A percentile compares a stretch with the other conserved stretches of the same genome.
Conservation (phyloP, 2,113 vertebrate species). For the Onychostruthus taczanowskii region DNA sequence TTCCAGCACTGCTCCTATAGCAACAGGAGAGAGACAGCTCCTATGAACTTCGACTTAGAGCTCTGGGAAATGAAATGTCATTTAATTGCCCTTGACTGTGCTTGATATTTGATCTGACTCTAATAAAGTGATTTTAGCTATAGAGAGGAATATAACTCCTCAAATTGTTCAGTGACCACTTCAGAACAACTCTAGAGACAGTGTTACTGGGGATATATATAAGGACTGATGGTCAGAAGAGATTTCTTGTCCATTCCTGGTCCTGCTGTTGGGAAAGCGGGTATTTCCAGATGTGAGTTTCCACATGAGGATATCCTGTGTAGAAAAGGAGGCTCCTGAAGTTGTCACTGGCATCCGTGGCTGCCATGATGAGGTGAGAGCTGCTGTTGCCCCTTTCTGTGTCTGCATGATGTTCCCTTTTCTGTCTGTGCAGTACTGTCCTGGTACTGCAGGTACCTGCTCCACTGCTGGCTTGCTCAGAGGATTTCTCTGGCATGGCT, state of each 20-base stretch:
- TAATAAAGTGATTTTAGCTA: conserved; percentile 19
- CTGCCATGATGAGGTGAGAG: not conserved
- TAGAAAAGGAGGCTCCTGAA: not conserved
- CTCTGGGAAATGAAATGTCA: conserved; percentile 16
- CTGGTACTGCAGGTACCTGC: not conserved
- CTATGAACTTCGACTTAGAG: not conserved
- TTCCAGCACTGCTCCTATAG: not conserved
- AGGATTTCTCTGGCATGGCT: not conserved
- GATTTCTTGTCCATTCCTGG: not conserved
- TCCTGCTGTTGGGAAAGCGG: accelerated
- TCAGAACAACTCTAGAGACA: not conserved
- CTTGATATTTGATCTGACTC: conserved; percentile 39
- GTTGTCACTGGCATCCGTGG: not conserved
- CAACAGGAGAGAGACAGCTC: not conserved
- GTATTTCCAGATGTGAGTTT: not conserved
- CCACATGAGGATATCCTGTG: not conserved
- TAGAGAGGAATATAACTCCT: not conserved
- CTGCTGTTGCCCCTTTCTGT: accelerated
- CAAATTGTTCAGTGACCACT: not conserved
- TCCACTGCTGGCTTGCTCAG: accelerated
- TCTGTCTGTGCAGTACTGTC: not conserved
- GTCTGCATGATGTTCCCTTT: not conserved
- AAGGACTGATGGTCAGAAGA: not conserved
- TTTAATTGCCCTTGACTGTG: conserved; percentile 28
- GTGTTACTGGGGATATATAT: accelerated